Evolutionary conservation across 2,888 invertebrate genomes (phyloP), one percentile per base, ranked within the genome.

Genomic region (Fragum whitleyi): DNA sequence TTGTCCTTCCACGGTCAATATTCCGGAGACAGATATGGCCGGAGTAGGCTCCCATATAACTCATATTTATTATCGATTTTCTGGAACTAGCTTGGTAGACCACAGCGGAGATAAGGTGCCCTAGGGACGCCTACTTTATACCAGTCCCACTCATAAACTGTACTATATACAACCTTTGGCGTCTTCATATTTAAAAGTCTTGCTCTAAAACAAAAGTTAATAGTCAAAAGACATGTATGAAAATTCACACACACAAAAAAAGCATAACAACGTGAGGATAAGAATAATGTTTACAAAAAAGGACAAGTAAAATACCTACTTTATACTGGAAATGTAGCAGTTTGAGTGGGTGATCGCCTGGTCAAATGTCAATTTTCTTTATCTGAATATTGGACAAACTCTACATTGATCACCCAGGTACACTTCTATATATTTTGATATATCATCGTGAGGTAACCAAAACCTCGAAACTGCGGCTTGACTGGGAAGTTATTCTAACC

Each of bases 31-130:
- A 62, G 36, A 62, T 47, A 47, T 62, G 62, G 36, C 32, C 62
- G 32, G 36, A 62, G 62, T 29, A 19, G 62, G 36, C 36, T 16
- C 19, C 32, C 28, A 62, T 47, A 47, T 62, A 62, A 62, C 62
- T 62, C 62, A 62, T 62, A 62, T 62, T 62, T 62, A 62, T 32
- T 62, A 62, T 62, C 36, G 62, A 62, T 62, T 62, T 62, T 62
- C 36, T 16, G 23, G 32, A 36, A 62, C 0, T 36, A 23, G 23
- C 32, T n/a, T 16, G n/a, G 28, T n/a, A 62, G 62, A 62, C 62
- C 32, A 62, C 62, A 62, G 28, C 36, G 62, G 16, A 23, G 62
- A 32, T 62, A 57, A 21, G 36, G 32, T 28, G 62, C 32, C 32
- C 32, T 28, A 36, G 32, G 32, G 62, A 62, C 57, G 57, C 21